Evolutionary conservation across 2,888 invertebrate species (phyloP).

Genomic region (Pristionchus fissidentatus): DNA sequence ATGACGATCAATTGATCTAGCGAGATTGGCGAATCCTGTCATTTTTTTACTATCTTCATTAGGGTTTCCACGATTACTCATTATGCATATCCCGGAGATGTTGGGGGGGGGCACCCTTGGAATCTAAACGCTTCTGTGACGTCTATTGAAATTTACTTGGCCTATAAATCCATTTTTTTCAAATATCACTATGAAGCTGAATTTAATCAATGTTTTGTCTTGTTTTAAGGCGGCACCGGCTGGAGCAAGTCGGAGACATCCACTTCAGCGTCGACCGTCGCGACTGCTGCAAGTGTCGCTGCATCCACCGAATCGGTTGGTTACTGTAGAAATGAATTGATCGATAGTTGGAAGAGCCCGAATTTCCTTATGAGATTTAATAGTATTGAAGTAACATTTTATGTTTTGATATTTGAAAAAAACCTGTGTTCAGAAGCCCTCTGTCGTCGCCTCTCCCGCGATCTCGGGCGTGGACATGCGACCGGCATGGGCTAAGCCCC

Average conservation of each 20-base stretch:
- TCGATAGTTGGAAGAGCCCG: not conserved
- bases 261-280: slow-evolving; percentile 36
- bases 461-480: slow-evolving; percentile 58
- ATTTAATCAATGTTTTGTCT: slow-evolving; percentile 24
- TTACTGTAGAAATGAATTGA: not conserved
- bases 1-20: no score
- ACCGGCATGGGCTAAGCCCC: slow-evolving; percentile 66
- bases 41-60: no score
- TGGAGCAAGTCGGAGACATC: slow-evolving; percentile 80
- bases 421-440: slow-evolving; percentile 28
- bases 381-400: not conserved
- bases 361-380: no score
- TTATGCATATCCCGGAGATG: no score
- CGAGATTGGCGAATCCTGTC: no score
- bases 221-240: slow-evolving; percentile 82
- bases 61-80: no score
- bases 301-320: slow-evolving; percentile 48
- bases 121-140: no score
- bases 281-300: slow-evolving; percentile 67
- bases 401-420: not conserved
- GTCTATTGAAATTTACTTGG: not conserved
- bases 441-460: not conserved
- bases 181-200: not conserved
- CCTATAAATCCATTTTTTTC: not conserved
- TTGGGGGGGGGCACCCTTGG: no score